Evolutionary conservation across 2,797 vertebrate genomes (phyloP).

Genomic region (Anguilla obscura): DNA sequence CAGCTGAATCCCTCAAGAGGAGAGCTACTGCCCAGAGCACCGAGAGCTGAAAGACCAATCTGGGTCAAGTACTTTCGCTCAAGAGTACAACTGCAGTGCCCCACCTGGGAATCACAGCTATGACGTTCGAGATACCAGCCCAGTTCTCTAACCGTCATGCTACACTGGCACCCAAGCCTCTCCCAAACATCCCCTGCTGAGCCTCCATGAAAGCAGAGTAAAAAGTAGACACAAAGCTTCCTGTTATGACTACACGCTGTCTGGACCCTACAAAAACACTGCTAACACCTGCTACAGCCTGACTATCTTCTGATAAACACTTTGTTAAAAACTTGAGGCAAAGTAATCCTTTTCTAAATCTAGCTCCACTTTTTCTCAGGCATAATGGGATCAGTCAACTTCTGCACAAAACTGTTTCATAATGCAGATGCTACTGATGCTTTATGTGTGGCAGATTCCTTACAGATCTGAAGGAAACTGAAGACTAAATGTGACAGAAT

Average conservation of each 20-base stretch:
- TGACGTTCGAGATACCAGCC: not conserved
- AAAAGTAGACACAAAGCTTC: slow-evolving; percentile 83
- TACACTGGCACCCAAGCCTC: slow-evolving; percentile 42
- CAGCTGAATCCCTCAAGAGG: not conserved
- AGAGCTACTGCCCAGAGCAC: not conserved
- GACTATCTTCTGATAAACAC: slow-evolving; percentile 64
- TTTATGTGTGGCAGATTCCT: not conserved
- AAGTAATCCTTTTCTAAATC: slow-evolving; percentile 62
- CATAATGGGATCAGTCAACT: slow-evolving; percentile 48
- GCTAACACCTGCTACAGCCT: slow-evolving; percentile 78
- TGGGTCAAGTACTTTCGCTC: not conserved
- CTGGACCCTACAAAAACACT: slow-evolving; percentile 75
- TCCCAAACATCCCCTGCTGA: slow-evolving; percentile 79
- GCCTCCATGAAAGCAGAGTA: slow-evolving; percentile 68
- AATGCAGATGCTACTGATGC: not conserved
- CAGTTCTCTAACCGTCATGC: not conserved
- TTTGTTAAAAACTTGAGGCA: slow-evolving; percentile 69
- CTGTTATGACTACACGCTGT: slow-evolving; percentile 77
- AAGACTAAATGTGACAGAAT: not conserved
- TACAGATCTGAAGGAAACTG: not conserved
- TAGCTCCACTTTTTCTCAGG: slow-evolving; percentile 65
- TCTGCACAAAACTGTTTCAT: slow-evolving; percentile 31
- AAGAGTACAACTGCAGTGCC: not conserved
- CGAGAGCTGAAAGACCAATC: not conserved
- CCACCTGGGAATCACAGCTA: not conserved